Percentiles rank a stretch among this genome's conserved stretches.
These are phyloP conservation scores for Contarinia nasturtii DNA, from an alignment of 1,140 invertebrate species.

Conservation along the genomic window DNA sequence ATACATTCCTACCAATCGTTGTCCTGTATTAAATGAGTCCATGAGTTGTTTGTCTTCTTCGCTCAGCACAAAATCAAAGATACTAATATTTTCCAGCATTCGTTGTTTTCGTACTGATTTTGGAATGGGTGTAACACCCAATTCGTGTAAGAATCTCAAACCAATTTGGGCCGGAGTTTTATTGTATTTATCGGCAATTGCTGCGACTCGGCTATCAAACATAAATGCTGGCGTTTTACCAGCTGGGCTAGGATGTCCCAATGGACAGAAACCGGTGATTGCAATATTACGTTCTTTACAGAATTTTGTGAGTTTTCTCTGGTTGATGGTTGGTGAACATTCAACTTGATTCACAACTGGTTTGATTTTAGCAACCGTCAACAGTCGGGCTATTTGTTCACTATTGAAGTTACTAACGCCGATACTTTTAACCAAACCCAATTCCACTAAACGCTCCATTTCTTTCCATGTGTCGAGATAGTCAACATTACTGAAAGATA, in stretches of 20 bases:
- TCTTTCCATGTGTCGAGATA: constrained; percentile 58
- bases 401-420: constrained; percentile 65
- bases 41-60: constrained; percentile 23
- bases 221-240: constrained; percentile 4
- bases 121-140: constrained; percentile 28
- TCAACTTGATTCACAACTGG: constrained; percentile 30
- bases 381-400: constrained; percentile 43
- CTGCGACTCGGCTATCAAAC: constrained; percentile 9
- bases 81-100: constrained; percentile 44
- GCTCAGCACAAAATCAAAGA: constrained; percentile 47
- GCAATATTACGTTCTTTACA: constrained; percentile 33
- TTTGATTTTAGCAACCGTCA: constrained; percentile 12
- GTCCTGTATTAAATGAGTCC: too few relatives aligned
- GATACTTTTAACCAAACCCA: constrained; percentile 44
- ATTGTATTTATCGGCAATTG: constrained; percentile 36
- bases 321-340: constrained; percentile 47
- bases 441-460: constrained; percentile 45
- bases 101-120: constrained; percentile 41
- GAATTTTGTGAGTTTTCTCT: constrained; percentile 35
- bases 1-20: too few relatives aligned
- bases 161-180: constrained; percentile 49
- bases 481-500: constrained; percentile 46
- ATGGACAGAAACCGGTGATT: constrained; percentile 45
- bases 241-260: constrained; percentile 30
- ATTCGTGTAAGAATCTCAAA: constrained; percentile 33